Conservation (phyloP, 2,888 invertebrate species). For the Troides oblongomaculatus region DNA sequence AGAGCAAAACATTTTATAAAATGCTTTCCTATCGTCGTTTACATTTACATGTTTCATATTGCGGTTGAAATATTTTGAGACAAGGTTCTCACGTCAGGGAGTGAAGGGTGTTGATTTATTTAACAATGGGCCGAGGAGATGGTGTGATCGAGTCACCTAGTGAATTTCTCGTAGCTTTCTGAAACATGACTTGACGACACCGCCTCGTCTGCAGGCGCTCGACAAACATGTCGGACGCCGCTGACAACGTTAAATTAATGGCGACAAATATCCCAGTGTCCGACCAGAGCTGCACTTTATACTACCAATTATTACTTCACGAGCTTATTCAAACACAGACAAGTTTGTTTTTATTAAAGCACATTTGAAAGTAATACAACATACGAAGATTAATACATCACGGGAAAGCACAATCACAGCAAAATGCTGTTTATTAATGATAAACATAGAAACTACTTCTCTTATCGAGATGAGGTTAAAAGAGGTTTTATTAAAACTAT, state of each 20-base stretch:
- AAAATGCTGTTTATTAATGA: no score
- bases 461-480: no score
- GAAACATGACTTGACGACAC: conserved; percentile 48
- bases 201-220: conserved; percentile 22
- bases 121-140: conserved; percentile 60
- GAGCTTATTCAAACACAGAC: neutral
- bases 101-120: conserved; percentile 61
- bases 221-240: conserved; percentile 28
- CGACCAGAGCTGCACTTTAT: neutral
- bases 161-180: conserved; percentile 61
- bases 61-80: conserved; percentile 30
- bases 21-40: conserved; percentile 30
- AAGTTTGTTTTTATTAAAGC: neutral
- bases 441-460: no score
- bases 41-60: conserved; percentile 27
- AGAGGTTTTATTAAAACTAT: no score
- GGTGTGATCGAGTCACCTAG: conserved; percentile 57
- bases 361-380: no score
- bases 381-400: no score
- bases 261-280: conserved; percentile 49
- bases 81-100: conserved; percentile 40
- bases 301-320: neutral
- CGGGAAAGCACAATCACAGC: no score
- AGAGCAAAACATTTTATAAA: conserved; percentile 34
- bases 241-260: conserved; percentile 48